phyloP scores from a whole-genome alignment of 2,888 invertebrate genomes.

The Alviniconcha strummeri region DNA sequence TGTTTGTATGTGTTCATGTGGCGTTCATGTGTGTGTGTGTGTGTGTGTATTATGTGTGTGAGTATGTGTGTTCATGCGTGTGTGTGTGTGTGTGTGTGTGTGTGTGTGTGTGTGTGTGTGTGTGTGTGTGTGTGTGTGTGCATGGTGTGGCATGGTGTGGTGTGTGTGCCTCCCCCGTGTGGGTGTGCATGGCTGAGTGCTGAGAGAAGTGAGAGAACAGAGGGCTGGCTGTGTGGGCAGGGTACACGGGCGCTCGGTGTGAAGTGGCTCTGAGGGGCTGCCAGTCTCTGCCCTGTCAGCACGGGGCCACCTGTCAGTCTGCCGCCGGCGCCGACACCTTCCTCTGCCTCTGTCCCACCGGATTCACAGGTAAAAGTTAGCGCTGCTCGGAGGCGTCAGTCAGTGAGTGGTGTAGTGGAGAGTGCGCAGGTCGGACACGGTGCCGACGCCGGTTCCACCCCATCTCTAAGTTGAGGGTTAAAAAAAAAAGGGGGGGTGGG shows the following conservation, averaged over 20 bases:
- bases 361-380: constrained; percentile 75
- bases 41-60: neutral
- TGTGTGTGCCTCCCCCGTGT: neutral
- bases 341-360: constrained; percentile 82
- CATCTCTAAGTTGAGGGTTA: too few relatives aligned
- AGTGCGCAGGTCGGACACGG: too few relatives aligned
- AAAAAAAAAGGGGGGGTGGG: constrained; percentile 58
- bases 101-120: constrained; percentile 16
- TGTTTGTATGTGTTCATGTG: neutral
- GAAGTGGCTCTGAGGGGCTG: constrained; percentile 45
- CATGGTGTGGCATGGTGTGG: too few relatives aligned
- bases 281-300: constrained; percentile 71
- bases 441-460: too few relatives aligned
- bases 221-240: constrained; percentile 42
- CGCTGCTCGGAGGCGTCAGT: neutral
- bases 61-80: neutral
- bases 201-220: too few relatives aligned
- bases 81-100: constrained; percentile 7
- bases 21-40: neutral
- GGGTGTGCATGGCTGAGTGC: too few relatives aligned
- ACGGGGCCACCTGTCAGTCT: constrained; percentile 70
- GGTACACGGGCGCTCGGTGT: constrained; percentile 76
- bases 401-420: too few relatives aligned
- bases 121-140: neutral
- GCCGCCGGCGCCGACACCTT: constrained; percentile 71